phyloP scores from a whole-genome alignment of 2,888 invertebrate species.

The Morpho helenor region DNA sequence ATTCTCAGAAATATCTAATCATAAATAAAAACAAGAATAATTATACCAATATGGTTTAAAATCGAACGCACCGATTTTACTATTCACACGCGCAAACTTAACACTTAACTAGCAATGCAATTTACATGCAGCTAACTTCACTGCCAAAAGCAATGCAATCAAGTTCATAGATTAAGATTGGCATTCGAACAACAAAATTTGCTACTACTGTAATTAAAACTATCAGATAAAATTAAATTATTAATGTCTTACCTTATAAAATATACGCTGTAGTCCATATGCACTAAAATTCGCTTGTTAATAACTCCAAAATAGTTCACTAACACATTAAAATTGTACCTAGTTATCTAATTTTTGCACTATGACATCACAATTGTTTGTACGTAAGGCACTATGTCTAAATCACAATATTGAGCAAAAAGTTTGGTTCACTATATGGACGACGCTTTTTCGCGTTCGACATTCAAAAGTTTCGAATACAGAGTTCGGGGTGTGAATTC shows the following conservation, averaged over 20 bases:
- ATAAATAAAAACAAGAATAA: slow-evolving; percentile 35
- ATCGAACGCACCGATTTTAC: slow-evolving; percentile 25
- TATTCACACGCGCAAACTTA: slow-evolving; percentile 49
- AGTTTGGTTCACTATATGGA: slow-evolving; percentile 63
- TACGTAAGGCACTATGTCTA: slow-evolving; percentile 62
- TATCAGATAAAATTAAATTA: slow-evolving; percentile 24
- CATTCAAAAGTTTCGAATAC: slow-evolving; percentile 44
- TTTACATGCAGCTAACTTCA: slow-evolving; percentile 53
- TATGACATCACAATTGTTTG: slow-evolving; percentile 71
- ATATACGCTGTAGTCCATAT: slow-evolving; percentile 58
- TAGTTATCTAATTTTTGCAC: slow-evolving; percentile 55
- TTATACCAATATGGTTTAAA: slow-evolving; percentile 23
- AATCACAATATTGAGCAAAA: slow-evolving; percentile 74
- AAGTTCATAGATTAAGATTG: slow-evolving; percentile 78
- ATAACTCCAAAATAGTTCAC: slow-evolving; percentile 44
- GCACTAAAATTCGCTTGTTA: slow-evolving; percentile 30
- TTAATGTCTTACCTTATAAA: slow-evolving; percentile 50
- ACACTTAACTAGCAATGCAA: slow-evolving; percentile 60
- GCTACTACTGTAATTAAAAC: slow-evolving; percentile 32
- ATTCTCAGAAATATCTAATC: slow-evolving; percentile 36
- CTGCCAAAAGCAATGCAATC: slow-evolving; percentile 46
- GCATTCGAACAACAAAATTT: slow-evolving; percentile 51
- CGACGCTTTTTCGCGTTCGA: slow-evolving; percentile 47
- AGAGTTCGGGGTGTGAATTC: slow-evolving; percentile 48
- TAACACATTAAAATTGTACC: slow-evolving; percentile 52